These are phyloP conservation scores for Silurus lanzhouensis DNA, from an alignment of 2,797 vertebrate species.

Conservation along the genomic window DNA sequence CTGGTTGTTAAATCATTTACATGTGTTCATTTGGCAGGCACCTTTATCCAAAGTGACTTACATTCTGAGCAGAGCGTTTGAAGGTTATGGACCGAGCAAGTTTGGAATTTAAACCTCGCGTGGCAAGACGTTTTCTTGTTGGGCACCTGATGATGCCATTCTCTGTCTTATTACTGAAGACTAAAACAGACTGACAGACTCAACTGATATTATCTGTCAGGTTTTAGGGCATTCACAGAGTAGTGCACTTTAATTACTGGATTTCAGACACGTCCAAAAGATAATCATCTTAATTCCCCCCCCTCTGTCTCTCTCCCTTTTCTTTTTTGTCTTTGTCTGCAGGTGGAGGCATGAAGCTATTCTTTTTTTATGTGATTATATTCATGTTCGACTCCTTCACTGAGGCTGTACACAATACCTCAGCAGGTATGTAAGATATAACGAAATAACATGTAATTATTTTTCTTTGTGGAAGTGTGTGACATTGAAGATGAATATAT, in stretches of 20 bases:
- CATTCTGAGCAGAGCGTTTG: too few relatives aligned
- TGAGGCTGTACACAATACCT: constrained; percentile 65
- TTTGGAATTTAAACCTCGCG: not conserved
- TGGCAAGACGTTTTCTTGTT: not conserved
- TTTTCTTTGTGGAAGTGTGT: constrained; percentile 27
- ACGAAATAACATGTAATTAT: constrained; percentile 1
- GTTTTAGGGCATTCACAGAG: constrained; percentile 6
- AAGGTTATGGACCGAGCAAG: not conserved
- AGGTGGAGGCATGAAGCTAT: constrained; percentile 67
- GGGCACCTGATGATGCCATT: not conserved
- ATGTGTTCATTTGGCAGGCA: constrained; percentile 19
- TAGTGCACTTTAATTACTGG: constrained; percentile 9
- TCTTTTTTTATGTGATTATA: constrained; percentile 56
- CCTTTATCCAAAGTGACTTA: not conserved
- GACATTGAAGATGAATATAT: not conserved
- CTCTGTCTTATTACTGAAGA: not conserved
- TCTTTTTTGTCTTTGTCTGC: constrained; percentile 41
- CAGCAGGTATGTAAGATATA: constrained; percentile 63
- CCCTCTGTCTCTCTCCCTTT: constrained; percentile 11
- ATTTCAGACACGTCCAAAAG: constrained; percentile 5
- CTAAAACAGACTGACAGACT: not conserved
- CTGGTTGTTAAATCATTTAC: not conserved
- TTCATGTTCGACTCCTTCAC: constrained; percentile 54
- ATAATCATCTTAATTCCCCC: constrained; percentile 6
- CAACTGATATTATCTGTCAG: constrained; percentile 1